These are phyloP conservation scores for Ectemnius cavifrons DNA, from an alignment of 2,888 invertebrate genomes.

Conservation along the genomic window DNA sequence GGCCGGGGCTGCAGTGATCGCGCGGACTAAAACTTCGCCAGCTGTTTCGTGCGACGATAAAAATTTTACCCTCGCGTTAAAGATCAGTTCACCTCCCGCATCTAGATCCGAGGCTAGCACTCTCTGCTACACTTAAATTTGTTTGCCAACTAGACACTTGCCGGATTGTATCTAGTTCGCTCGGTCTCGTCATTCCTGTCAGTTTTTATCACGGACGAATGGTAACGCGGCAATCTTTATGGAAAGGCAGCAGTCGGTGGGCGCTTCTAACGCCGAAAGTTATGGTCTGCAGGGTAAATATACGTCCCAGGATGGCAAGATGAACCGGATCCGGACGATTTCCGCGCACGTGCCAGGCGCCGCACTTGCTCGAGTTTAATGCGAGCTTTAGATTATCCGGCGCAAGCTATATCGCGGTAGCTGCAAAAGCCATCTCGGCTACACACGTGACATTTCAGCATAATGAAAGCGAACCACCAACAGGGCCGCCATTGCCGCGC, in stretches of 20 bases:
- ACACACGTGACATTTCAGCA: conserved; percentile 50
- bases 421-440: conserved; percentile 24
- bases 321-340: conserved; percentile 53
- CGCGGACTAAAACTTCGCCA: conserved; percentile 39
- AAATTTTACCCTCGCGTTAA: conserved; percentile 42
- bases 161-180: no score
- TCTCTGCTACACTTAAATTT: no score
- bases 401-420: conserved; percentile 30
- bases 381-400: conserved; percentile 47
- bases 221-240: no score
- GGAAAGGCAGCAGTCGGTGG: not conserved
- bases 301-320: conserved; percentile 38
- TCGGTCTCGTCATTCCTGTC: no score
- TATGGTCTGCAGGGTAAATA: conserved; percentile 41
- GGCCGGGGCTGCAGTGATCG: conserved; percentile 29
- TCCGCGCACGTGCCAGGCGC: conserved; percentile 43
- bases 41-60: conserved; percentile 49
- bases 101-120: not conserved
- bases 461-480: conserved; percentile 48
- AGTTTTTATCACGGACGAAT: no score
- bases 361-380: conserved; percentile 53
- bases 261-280: no score
- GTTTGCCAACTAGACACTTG: no score
- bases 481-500: conserved; percentile 13
- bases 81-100: conserved; percentile 20